A percentile compares a stretch with the other conserved stretches of the same genome.
Evolutionary conservation across 1,140 invertebrate genomes (phyloP).

Genomic region (Heliconius hewitsoni): DNA sequence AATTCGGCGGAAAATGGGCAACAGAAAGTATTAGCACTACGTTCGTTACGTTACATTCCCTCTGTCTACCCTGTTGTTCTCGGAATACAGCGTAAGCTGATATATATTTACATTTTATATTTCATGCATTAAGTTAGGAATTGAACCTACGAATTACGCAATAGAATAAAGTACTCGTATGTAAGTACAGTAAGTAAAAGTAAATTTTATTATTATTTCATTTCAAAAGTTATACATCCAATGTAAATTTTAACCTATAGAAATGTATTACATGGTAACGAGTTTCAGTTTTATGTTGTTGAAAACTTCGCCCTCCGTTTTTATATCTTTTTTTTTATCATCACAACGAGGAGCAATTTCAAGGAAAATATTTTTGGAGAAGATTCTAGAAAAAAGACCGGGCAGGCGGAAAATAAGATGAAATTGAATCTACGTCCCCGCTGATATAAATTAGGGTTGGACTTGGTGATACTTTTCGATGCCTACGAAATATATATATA

Average conservation of each 20-base stretch:
- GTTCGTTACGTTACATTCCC: no score
- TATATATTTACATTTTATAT: no score
- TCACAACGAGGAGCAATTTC: slow-evolving; percentile 24
- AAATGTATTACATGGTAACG: slow-evolving; percentile 1
- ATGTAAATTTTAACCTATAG: slow-evolving; percentile 1
- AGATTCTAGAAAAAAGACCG: slow-evolving; percentile 15
- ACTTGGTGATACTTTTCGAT: background rate
- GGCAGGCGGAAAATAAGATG: slow-evolving; percentile 22
- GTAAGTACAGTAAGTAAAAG: no score
- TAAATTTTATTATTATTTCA: background rate
- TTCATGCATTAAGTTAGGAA: no score
- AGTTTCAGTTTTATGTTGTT: slow-evolving; percentile 14
- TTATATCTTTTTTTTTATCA: slow-evolving; percentile 16
- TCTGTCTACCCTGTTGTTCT: no score
- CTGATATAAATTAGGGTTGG: slow-evolving; percentile 25
- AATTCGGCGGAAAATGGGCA: no score
- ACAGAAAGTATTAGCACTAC: no score
- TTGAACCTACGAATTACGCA: no score
- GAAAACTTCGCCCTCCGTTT: slow-evolving; percentile 7
- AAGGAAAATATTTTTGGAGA: slow-evolving; percentile 15
- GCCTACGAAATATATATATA: background rate
- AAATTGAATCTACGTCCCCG: slow-evolving; percentile 22
- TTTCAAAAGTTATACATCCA: background rate
- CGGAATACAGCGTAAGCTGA: no score
- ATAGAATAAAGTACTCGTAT: no score